Conservation (phyloP, 2,888 invertebrate species). For the Lissocephala sabroskyi region DNA sequence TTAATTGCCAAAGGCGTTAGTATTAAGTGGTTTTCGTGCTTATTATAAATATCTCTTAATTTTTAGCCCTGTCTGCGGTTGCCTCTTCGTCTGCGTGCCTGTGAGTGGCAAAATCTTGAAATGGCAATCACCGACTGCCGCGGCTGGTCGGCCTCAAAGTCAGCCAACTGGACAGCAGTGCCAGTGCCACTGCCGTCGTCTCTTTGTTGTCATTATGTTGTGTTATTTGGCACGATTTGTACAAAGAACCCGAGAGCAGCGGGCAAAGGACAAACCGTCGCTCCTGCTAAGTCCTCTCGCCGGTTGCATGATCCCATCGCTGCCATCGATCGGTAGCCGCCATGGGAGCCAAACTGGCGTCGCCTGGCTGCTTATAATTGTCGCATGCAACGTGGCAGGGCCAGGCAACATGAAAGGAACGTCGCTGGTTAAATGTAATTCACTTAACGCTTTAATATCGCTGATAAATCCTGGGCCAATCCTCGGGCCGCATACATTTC, state of each 20-base stretch:
- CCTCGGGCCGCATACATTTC: slow-evolving; percentile 40
- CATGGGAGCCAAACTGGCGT: slow-evolving; percentile 58
- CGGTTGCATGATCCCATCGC: slow-evolving; percentile 67
- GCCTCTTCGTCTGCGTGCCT: slow-evolving; percentile 22
- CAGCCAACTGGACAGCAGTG: slow-evolving; percentile 47
- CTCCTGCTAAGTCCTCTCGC: not conserved
- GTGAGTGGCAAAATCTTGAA: slow-evolving; percentile 55
- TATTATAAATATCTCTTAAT: slow-evolving; percentile 72
- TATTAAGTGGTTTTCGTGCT: slow-evolving; percentile 72
- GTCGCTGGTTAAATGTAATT: slow-evolving; percentile 65
- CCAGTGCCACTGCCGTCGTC: slow-evolving; percentile 11
- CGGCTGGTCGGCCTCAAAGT: slow-evolving; percentile 12
- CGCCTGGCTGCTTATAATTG: slow-evolving; percentile 53
- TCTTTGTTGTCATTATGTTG: slow-evolving; percentile 65
- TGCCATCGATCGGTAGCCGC: slow-evolving; percentile 61
- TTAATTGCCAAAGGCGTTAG: slow-evolving; percentile 72
- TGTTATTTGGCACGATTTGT: slow-evolving; percentile 69
- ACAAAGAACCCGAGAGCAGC: slow-evolving; percentile 43
- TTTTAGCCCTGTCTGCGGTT: slow-evolving; percentile 43
- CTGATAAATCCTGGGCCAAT: slow-evolving; percentile 58
- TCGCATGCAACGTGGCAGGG: slow-evolving; percentile 62
- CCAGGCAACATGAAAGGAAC: slow-evolving; percentile 64
- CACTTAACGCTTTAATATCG: slow-evolving; percentile 69
- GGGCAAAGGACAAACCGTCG: too few relatives aligned
- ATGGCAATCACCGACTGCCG: slow-evolving; percentile 59